Percentiles rank a stretch among this genome's conserved stretches.
Evolutionary conservation across 2,797 vertebrate genomes (phyloP).

Genomic region (Notamacropus eugenii): DNA sequence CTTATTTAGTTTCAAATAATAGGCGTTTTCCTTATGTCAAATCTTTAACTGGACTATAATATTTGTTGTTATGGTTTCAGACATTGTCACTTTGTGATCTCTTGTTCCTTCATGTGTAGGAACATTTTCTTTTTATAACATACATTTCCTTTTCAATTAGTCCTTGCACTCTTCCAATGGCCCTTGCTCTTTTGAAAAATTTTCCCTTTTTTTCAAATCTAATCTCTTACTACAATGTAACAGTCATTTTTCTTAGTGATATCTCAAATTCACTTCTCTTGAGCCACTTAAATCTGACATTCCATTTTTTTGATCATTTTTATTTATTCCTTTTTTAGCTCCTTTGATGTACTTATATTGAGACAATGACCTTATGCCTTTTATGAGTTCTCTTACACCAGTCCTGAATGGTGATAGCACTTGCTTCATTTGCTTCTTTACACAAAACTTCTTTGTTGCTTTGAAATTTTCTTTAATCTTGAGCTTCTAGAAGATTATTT

Average conservation of each 20-base stretch:
- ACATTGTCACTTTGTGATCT: no score
- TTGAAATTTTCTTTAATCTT: constrained; percentile 26
- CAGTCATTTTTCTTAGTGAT: constrained; percentile 28
- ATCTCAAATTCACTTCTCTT: neutral
- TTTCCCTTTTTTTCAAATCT: neutral
- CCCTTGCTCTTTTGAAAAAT: neutral
- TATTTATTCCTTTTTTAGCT: neutral
- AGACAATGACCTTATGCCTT: neutral
- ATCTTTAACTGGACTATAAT: no score
- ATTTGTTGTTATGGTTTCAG: no score
- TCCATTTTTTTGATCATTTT: constrained; percentile 24
- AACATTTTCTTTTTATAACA: no score
- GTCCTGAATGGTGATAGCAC: neutral
- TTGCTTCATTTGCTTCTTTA: neutral
- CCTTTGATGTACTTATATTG: constrained; percentile 30
- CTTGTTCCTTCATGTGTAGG: no score
- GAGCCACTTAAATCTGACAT: neutral
- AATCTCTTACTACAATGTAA: neutral
- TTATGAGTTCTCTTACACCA: constrained; percentile 8
- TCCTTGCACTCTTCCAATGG: neutral
- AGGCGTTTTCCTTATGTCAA: no score
- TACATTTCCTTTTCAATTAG: no score
- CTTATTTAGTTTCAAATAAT: no score
- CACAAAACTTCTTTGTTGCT: neutral
- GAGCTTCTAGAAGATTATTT: constrained; percentile 6